These are phyloP conservation scores for Lasioglossum malachurum DNA, from an alignment of 2,888 invertebrate species.

Conservation along the genomic window DNA sequence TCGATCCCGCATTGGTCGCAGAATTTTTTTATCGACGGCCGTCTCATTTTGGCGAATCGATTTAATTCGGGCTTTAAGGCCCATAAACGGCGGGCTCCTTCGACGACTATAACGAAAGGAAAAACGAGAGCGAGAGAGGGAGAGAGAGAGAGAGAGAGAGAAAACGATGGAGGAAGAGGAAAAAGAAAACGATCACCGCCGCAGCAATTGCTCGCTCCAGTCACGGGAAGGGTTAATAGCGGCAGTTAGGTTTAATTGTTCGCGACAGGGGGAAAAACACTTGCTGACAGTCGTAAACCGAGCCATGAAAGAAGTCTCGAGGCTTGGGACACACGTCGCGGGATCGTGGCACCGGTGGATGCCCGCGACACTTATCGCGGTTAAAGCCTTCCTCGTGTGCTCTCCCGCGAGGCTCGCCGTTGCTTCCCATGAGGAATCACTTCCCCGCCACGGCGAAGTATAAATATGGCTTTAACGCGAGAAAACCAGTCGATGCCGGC, in stretches of 20 bases:
- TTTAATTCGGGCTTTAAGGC: not conserved
- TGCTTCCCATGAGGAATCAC: slow-evolving; percentile 59
- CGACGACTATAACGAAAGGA: not conserved
- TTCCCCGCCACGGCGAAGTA: slow-evolving; percentile 48
- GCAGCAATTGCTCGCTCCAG: not conserved
- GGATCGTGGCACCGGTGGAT: slow-evolving; percentile 13
- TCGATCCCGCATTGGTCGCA: not conserved
- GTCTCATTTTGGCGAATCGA: not conserved
- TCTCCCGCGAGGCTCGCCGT: slow-evolving; percentile 14
- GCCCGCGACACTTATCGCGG: slow-evolving; percentile 16
- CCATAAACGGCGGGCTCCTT: slow-evolving; percentile 10
- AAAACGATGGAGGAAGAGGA: not conserved
- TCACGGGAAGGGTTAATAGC: slow-evolving; percentile 40
- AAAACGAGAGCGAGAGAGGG: not conserved
- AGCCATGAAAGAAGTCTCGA: slow-evolving; percentile 18
- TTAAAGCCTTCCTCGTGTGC: slow-evolving; percentile 4
- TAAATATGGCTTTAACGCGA: slow-evolving; percentile 62
- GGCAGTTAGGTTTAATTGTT: slow-evolving; percentile 41
- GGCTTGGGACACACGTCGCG: not conserved
- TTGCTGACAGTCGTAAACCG: slow-evolving; percentile 22
- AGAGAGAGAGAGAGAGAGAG: not conserved
- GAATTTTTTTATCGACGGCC: not conserved
- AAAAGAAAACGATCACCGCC: not conserved
- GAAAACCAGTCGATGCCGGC: slow-evolving; percentile 44
- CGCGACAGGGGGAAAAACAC: slow-evolving; percentile 29